phyloP scores from a whole-genome alignment of 2,113 vertebrate species.

The Pomatostomus ruficeps region DNA sequence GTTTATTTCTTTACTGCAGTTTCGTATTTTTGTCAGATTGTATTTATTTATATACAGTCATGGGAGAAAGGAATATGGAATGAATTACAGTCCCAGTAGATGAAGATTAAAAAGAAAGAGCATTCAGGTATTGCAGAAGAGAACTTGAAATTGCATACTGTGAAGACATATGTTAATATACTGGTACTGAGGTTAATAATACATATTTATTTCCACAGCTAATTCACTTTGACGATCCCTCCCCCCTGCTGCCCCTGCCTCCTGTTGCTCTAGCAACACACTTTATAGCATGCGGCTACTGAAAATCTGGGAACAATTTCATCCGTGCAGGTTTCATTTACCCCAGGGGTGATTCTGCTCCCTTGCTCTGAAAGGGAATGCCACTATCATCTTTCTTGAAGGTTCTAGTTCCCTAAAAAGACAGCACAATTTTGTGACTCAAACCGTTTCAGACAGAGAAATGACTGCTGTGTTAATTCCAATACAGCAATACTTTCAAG shows the following conservation, averaged over 20 bases:
- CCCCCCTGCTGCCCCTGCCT: fast-evolving
- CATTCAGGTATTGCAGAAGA: background rate
- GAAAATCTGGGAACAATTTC: background rate
- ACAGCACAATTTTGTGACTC: background rate
- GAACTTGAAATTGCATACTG: background rate
- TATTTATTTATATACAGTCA: background rate
- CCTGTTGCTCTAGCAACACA: background rate
- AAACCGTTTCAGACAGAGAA: background rate
- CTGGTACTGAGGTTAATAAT: background rate
- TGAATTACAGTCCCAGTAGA: background rate
- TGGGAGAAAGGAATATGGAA: background rate
- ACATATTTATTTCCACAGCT: background rate
- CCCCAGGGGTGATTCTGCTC: background rate
- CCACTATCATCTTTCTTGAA: background rate
- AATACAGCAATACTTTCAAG: background rate
- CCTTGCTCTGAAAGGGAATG: background rate
- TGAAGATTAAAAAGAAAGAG: background rate
- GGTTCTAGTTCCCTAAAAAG: background rate
- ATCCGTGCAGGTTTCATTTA: background rate
- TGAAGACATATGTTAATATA: background rate
- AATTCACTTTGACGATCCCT: background rate
- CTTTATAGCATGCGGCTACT: background rate
- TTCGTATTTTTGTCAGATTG: background rate
- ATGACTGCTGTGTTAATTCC: background rate
- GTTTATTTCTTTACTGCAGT: background rate